A percentile compares a stretch with the other conserved stretches of the same genome.
Conservation (phyloP, 2,888 invertebrate species). For the Argyresthia goedartella region DNA sequence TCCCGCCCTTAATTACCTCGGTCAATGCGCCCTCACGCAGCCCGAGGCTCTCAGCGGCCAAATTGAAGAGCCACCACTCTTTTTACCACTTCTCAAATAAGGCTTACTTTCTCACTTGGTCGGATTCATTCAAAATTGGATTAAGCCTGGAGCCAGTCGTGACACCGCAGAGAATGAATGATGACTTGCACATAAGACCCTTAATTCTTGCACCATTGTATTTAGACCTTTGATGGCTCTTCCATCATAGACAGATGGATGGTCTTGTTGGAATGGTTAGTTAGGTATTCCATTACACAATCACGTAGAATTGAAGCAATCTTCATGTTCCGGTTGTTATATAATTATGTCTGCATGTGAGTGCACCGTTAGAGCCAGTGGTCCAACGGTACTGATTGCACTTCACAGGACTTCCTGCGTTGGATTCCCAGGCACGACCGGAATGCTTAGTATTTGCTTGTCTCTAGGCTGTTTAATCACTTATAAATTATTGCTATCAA, state of each 20-base stretch:
- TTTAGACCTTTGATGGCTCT: slow-evolving; percentile 17
- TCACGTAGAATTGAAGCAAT: slow-evolving; percentile 53
- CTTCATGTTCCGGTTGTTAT: slow-evolving; percentile 52
- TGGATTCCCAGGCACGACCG: slow-evolving; percentile 43
- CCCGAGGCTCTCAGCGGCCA: slow-evolving; percentile 33
- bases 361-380: slow-evolving; percentile 41
- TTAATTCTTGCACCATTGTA: slow-evolving; percentile 18
- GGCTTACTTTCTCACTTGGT: slow-evolving; percentile 18
- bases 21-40: slow-evolving; percentile 56
- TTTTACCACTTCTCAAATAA: slow-evolving; percentile 2
- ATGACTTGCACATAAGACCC: slow-evolving; percentile 37
- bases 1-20: slow-evolving; percentile 42
- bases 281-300: slow-evolving; percentile 34
- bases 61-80: slow-evolving; percentile 24
- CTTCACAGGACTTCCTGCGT: slow-evolving; percentile 45
- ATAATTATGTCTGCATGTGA: slow-evolving; percentile 17
- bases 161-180: slow-evolving; percentile 62
- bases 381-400: slow-evolving; percentile 39
- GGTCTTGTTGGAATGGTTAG: too few relatives aligned
- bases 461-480: too few relatives aligned
- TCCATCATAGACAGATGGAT: not conserved
- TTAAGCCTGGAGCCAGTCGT: slow-evolving; percentile 55
- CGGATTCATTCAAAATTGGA: slow-evolving; percentile 61
- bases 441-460: slow-evolving; percentile 21
- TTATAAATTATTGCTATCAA: too few relatives aligned